Evolutionary conservation across 1,140 invertebrate species (phyloP).

Genomic region (Pseudomyrmex pallidus): DNA sequence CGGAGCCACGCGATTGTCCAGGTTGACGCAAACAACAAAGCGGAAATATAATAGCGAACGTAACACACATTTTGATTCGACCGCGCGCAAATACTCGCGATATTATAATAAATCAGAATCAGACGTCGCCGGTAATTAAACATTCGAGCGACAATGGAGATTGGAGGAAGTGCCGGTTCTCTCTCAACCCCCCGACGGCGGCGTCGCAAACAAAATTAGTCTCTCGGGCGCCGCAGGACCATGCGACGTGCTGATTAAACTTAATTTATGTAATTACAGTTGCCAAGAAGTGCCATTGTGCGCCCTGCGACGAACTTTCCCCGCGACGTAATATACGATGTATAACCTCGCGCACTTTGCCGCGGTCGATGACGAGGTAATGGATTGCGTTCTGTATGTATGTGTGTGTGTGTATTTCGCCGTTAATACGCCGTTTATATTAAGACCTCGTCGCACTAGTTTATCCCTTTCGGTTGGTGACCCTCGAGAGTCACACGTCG

Average conservation of each 20-base stretch:
- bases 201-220: conserved; percentile 64
- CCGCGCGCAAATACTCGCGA: conserved; percentile 4
- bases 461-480: conserved; percentile 4
- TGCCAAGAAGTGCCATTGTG: conserved; percentile 50
- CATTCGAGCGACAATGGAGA: conserved; percentile 34
- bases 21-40: conserved; percentile 8
- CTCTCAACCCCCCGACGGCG: not conserved
- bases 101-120: conserved; percentile 50
- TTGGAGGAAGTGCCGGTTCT: not conserved
- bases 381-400: conserved; percentile 25
- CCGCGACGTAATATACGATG: conserved; percentile 19
- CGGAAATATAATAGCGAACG: conserved; percentile 6
- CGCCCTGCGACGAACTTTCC: conserved; percentile 32
- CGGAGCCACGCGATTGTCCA: not conserved
- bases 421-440: conserved; percentile 42
- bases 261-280: conserved; percentile 66
- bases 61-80: conserved; percentile 20
- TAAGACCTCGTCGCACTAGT: conserved; percentile 15
- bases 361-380: conserved; percentile 47
- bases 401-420: not conserved
- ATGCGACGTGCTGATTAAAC: conserved; percentile 57
- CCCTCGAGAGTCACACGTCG: conserved; percentile 10
- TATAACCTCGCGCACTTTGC: conserved; percentile 33
- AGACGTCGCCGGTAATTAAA: conserved; percentile 38
- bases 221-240: conserved; percentile 14